These are phyloP conservation scores for Poecilia gillii DNA, from an alignment of 2,797 vertebrate genomes.

Conservation along the genomic window DNA sequence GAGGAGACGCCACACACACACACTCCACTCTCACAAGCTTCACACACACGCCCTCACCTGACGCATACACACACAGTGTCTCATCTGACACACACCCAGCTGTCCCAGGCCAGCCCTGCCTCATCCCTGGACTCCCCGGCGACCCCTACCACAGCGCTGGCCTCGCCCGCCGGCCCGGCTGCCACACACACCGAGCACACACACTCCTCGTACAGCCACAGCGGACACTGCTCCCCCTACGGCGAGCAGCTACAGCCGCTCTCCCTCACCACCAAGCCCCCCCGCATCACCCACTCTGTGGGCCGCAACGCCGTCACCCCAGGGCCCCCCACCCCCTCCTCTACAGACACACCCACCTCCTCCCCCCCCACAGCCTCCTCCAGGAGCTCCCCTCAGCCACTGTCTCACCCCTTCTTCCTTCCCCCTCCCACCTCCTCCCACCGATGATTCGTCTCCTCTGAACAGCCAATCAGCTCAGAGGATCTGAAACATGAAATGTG, in stretches of 20 bases:
- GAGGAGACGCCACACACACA: slow-evolving; percentile 58
- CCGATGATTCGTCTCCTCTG: slow-evolving; percentile 83
- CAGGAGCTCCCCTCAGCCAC: slow-evolving; percentile 71
- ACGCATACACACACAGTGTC: slow-evolving; percentile 52
- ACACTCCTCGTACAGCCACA: slow-evolving; percentile 29
- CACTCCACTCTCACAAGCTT: slow-evolving; percentile 61
- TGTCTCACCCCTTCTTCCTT: slow-evolving; percentile 82
- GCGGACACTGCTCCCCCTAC: slow-evolving; percentile 64
- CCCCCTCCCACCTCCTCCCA: slow-evolving; percentile 76
- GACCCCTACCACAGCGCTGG: slow-evolving; percentile 88
- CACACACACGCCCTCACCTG: slow-evolving; percentile 38
- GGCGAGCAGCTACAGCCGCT: slow-evolving; percentile 91
- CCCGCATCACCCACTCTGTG: slow-evolving; percentile 69
- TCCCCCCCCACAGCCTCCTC: slow-evolving; percentile 56
- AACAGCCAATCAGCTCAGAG: slow-evolving; percentile 80
- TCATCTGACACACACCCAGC: slow-evolving; percentile 81
- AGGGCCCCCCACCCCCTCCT: slow-evolving; percentile 54
- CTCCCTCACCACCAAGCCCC: slow-evolving; percentile 90
- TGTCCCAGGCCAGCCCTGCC: slow-evolving; percentile 86
- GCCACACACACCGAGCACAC: slow-evolving; percentile 87
- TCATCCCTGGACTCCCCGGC: slow-evolving; percentile 94
- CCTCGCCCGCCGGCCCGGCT: slow-evolving; percentile 87
- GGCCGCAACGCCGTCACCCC: slow-evolving; percentile 29
- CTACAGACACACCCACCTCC: slow-evolving; percentile 61
- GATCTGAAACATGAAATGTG: slow-evolving; percentile 5